A percentile compares a stretch with the other conserved stretches of the same genome.
phyloP scores from a whole-genome alignment of 1,140 invertebrate genomes.

The Oedothorax gibbosus region DNA sequence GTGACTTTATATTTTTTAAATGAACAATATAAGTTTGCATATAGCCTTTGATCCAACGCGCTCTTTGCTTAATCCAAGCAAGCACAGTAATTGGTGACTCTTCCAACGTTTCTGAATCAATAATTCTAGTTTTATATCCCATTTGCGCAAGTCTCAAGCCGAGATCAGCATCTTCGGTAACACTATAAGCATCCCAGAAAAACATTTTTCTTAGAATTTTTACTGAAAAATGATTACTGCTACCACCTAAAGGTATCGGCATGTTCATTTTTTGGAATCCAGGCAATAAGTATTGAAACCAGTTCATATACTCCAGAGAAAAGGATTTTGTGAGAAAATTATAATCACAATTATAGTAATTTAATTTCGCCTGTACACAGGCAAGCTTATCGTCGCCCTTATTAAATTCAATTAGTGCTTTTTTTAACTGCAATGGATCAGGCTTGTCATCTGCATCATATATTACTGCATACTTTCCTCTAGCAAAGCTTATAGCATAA shows the following conservation, averaged over 20 bases:
- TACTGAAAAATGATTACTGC: constrained; percentile 7
- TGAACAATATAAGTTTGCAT: constrained; percentile 7
- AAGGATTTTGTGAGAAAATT: constrained; percentile 38
- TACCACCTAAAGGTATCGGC: constrained; percentile 10
- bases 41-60: constrained; percentile 4
- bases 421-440: constrained; percentile 3
- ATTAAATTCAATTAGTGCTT: constrained; percentile 8
- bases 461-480: constrained; percentile 6
- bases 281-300: constrained; percentile 33
- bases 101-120: constrained; percentile 6
- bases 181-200: constrained; percentile 1
- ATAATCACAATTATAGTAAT: constrained; percentile 31
- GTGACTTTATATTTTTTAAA: constrained; percentile 2
- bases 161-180: constrained; percentile 1
- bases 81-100: constrained; percentile 5
- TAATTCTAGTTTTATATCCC: constrained; percentile 3
- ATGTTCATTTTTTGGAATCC: constrained; percentile 39
- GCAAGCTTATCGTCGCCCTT: neutral
- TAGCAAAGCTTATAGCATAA: constrained; percentile 6
- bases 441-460: constrained; percentile 5
- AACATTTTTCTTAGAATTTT: constrained; percentile 1
- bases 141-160: constrained; percentile 1
- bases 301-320: constrained; percentile 39
- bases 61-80: constrained; percentile 6
- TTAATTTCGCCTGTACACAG: constrained; percentile 24